phyloP scores from a whole-genome alignment of 1,140 invertebrate species.

The Heliconius nattereri region DNA sequence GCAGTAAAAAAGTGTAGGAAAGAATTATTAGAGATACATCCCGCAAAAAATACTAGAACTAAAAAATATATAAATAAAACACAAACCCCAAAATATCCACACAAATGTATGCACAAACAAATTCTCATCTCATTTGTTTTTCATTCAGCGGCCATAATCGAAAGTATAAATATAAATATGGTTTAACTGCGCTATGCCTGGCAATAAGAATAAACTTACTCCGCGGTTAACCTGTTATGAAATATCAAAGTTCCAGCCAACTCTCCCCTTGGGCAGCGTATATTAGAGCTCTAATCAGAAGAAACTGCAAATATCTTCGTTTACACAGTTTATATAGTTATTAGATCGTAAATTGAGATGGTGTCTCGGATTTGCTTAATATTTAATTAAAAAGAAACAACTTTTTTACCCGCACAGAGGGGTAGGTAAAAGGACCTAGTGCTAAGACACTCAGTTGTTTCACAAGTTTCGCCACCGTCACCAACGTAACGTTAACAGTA shows the following conservation, averaged over 20 bases:
- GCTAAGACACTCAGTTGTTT: too few species aligned
- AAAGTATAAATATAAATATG: conserved; percentile 80
- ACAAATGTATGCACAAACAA: conserved; percentile 57
- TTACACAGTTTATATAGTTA: conserved; percentile 2
- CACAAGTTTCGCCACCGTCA: too few species aligned
- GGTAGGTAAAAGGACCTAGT: too few species aligned
- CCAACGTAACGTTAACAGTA: too few species aligned
- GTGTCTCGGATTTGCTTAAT: background rate
- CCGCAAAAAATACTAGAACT: background rate
- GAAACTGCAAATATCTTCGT: conserved; percentile 11
- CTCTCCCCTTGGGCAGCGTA: conserved; percentile 19
- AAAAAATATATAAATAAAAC: background rate
- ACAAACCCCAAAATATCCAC: conserved; percentile 42
- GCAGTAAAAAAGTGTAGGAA: too few species aligned
- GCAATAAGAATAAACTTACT: conserved; percentile 77
- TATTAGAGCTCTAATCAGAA: conserved; percentile 23
- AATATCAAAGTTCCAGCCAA: conserved; percentile 53
- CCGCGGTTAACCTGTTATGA: conserved; percentile 61
- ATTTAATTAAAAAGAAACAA: background rate
- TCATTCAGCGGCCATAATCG: conserved; percentile 76
- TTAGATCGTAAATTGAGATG: background rate
- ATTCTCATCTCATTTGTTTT: conserved; percentile 79
- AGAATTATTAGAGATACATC: background rate
- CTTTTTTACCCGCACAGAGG: too few species aligned
- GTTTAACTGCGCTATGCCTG: conserved; percentile 62